Conservation (phyloP, 2,888 invertebrate genomes). For the Petrolisthes cinctipes region DNA sequence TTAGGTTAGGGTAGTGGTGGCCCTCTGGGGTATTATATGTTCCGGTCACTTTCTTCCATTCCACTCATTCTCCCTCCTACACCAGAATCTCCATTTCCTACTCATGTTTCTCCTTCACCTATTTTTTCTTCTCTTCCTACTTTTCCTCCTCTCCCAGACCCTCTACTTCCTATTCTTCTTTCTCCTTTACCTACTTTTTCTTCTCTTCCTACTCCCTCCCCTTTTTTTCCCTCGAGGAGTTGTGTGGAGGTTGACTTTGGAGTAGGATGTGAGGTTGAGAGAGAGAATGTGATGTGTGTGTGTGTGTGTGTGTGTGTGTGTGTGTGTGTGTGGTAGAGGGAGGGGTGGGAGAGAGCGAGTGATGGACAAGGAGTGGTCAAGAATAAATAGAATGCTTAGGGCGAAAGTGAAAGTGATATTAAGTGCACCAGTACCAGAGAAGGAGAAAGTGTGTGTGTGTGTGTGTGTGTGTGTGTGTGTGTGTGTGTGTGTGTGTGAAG, state of each 20-base stretch:
- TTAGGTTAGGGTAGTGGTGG: not conserved
- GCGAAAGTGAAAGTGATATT: no score
- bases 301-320: no score
- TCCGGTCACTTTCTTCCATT: not conserved
- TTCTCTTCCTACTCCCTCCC: not conserved
- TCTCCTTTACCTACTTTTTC: not conserved
- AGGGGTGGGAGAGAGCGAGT: not conserved
- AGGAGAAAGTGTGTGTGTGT: not conserved
- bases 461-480: not conserved
- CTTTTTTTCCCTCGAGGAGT: not conserved
- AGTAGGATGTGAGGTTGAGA: no score
- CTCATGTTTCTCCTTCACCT: not conserved
- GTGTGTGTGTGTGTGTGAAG: not conserved
- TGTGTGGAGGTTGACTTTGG: no score
- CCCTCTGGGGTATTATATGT: not conserved
- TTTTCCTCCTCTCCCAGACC: not conserved
- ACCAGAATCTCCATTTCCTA: not conserved
- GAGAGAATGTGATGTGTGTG: no score
- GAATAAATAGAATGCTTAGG: no score
- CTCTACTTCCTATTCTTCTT: not conserved
- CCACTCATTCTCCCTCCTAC: not conserved
- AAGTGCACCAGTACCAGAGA: no score
- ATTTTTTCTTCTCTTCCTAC: not conserved
- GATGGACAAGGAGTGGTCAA: no score
- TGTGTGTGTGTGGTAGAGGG: not conserved